These are phyloP conservation scores for Odocoileus hemionus DNA, from an alignment of 2,113 vertebrate genomes.

Conservation along the genomic window DNA sequence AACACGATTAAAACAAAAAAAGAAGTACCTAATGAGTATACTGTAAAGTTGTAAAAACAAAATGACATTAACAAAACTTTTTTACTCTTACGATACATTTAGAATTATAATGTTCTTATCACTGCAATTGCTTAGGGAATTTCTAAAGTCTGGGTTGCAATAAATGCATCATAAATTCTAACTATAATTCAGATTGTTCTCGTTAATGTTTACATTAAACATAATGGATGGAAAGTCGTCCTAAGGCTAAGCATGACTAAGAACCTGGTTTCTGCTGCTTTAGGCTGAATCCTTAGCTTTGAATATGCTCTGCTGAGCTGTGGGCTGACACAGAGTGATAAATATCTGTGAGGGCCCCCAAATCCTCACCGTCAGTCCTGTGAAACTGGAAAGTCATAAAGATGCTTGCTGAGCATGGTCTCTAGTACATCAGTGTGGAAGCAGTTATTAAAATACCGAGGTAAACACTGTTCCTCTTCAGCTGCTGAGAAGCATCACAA, in stretches of 20 bases:
- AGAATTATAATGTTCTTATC: constrained; percentile 50
- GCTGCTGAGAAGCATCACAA: neutral
- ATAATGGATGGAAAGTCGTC: neutral
- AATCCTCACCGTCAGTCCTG: rapidly evolving
- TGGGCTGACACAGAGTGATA: neutral
- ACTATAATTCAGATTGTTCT: constrained; percentile 44
- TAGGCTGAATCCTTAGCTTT: constrained; percentile 19
- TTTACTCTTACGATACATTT: neutral
- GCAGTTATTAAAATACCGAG: neutral
- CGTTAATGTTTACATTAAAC: constrained; percentile 41
- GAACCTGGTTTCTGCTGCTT: constrained; percentile 30
- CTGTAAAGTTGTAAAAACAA: constrained; percentile 55
- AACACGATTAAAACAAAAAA: constrained; percentile 34
- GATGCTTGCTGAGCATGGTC: neutral
- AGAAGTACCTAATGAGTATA: constrained; percentile 30
- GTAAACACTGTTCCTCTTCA: neutral
- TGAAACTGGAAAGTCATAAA: neutral
- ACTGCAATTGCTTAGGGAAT: constrained; percentile 1
- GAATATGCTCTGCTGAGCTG: neutral
- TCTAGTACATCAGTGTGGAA: neutral
- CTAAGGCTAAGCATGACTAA: neutral
- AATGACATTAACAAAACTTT: constrained; percentile 25
- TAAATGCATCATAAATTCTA: constrained; percentile 53
- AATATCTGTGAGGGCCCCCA: neutral
- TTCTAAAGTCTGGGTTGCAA: constrained; percentile 42